Conservation (phyloP, 2,888 invertebrate genomes). For the Macrosiphum euphorbiae region DNA sequence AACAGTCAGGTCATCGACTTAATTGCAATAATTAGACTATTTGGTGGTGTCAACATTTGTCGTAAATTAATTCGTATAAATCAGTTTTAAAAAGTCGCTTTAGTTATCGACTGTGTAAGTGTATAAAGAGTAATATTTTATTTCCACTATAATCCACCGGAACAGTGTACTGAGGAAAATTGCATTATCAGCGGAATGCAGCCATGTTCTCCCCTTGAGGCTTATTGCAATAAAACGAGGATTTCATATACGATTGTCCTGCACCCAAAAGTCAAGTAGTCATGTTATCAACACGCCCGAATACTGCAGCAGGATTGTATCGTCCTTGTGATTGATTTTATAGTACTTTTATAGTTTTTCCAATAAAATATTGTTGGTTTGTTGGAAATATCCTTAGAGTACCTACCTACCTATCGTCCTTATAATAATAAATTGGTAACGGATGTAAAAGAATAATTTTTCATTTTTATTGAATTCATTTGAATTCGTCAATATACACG, state of each 20-base stretch:
- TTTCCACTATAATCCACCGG: conserved; percentile 42
- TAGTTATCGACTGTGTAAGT: neutral
- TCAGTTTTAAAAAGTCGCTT: neutral
- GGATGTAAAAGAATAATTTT: neutral
- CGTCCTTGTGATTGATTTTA: conserved; percentile 31
- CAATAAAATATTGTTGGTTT: neutral
- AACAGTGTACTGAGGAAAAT: conserved; percentile 39
- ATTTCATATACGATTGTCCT: conserved; percentile 52
- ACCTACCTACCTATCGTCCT: neutral
- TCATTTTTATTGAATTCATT: neutral
- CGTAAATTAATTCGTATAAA: neutral
- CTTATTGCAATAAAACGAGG: conserved; percentile 64
- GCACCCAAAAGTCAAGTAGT: conserved; percentile 45
- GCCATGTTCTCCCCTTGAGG: conserved; percentile 45
- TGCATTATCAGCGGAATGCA: conserved; percentile 60
- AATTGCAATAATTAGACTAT: neutral
- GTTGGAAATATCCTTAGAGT: neutral
- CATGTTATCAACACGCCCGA: conserved; percentile 44
- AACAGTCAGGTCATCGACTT: neutral
- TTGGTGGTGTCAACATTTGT: neutral
- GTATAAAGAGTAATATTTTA: conserved; percentile 39
- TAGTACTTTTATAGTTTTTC: neutral
- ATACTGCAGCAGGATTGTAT: neutral
- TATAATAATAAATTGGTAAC: neutral
- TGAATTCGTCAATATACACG: neutral